Evolutionary conservation across 2,888 invertebrate genomes (phyloP).

Genomic region (Hecatera dysodea): DNA sequence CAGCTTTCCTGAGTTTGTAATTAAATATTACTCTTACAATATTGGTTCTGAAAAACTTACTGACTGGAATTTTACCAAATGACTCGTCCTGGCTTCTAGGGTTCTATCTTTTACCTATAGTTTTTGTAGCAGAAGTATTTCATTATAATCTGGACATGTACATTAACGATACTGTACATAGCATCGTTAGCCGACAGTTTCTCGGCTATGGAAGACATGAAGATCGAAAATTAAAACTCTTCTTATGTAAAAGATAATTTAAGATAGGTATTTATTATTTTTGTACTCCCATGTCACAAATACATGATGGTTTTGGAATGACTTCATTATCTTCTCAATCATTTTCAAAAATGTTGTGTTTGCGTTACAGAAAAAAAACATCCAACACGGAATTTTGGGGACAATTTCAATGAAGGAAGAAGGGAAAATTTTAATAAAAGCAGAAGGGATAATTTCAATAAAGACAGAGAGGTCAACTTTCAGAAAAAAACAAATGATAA

Average conservation of each 20-base stretch:
- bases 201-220: neutral
- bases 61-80: neutral
- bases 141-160: neutral
- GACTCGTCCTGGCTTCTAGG: neutral
- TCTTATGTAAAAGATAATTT: neutral
- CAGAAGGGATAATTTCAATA: slow-evolving; percentile 61
- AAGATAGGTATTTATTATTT: slow-evolving; percentile 24
- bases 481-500: slow-evolving; percentile 36
- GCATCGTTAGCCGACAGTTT: neutral
- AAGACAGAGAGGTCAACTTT: slow-evolving; percentile 49
- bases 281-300: slow-evolving; percentile 84
- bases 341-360: slow-evolving; percentile 38
- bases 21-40: neutral
- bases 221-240: slow-evolving; percentile 1
- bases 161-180: too few species aligned
- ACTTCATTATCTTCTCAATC: neutral
- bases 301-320: slow-evolving; percentile 1
- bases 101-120: neutral
- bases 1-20: too few species aligned
- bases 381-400: slow-evolving; percentile 65
- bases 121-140: neutral
- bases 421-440: slow-evolving; percentile 61
- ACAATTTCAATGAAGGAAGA: slow-evolving; percentile 61
- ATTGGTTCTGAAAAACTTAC: neutral
- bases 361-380: slow-evolving; percentile 78